phyloP scores from a whole-genome alignment of 2,888 invertebrate species.

The Homarus gammarus region DNA sequence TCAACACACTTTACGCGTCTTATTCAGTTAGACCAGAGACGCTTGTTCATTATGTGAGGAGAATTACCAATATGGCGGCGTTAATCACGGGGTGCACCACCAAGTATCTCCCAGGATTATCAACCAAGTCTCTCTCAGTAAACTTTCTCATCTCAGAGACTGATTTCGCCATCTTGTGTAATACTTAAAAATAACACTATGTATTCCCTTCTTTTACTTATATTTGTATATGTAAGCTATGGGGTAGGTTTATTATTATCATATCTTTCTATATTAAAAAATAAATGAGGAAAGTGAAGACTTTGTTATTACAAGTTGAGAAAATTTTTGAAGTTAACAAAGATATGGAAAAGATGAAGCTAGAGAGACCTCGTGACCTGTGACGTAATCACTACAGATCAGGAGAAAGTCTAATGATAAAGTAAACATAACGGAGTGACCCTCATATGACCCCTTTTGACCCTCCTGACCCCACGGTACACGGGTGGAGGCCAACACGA shows the following conservation, averaged over 20 bases:
- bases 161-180: background rate
- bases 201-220: background rate
- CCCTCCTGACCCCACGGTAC: no score
- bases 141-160: background rate
- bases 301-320: no score
- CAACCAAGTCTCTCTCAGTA: constrained; percentile 3
- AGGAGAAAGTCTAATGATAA: background rate
- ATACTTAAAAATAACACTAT: background rate
- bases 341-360: no score
- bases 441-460: background rate
- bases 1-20: background rate
- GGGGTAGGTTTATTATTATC: no score
- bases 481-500: no score
- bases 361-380: no score
- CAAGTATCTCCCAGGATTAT: background rate
- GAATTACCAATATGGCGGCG: background rate
- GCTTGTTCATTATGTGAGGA: background rate
- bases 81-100: background rate
- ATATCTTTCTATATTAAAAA: no score
- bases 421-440: background rate
- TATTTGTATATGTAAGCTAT: background rate
- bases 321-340: no score
- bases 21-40: background rate
- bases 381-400: no score
- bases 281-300: no score